Evolutionary conservation across 2,797 vertebrate species (phyloP), one percentile per base, ranked within the genome.

Genomic region (Perdix hodgsoniae): DNA sequence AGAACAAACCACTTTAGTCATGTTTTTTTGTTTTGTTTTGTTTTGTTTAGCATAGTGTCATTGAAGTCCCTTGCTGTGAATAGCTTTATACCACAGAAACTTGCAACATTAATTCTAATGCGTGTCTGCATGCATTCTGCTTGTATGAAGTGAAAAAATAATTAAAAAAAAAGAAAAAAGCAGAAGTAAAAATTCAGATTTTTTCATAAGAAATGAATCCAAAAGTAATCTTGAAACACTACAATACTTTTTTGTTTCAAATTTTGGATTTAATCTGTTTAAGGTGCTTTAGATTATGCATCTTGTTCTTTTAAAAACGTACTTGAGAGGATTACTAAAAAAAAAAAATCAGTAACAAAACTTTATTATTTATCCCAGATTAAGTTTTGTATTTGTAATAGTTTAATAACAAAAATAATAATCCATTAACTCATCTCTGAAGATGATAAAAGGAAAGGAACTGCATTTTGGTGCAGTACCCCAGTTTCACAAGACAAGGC

Each of bases 1-100:
- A 92, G 91, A 96, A 65, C 16, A 82, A 93, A 94, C 6, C 40
- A 83, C 67, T 92, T 93, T 8, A 83, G 45, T 54, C 93, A 70
- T 93, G 37, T 77, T 94, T 94, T 92, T 81, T 93, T 40, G 23
- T 40, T 40, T 40, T 93, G n/a, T n/a, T n/a, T n/a, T n/a, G n/a
- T 94, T 93, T 81, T 93, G 83, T 92, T 95, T 91, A 90, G 74
- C 74, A 89, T 87, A 90, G 82, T 84, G 86, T 78, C 94, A 91
- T 70, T 5, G 2, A 80, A 90, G 78, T 93, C 93, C 76, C 90
- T 78, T 14, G 85, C 80, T 91, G 42, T 78, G 42, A 93, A 79
- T 66, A 77, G 65, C 67, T 88, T 86, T 60, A 76, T 82, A 93
- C 84, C 88, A 63, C 56, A 88, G 69, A 79, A 96, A 95, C 35